phyloP scores from a whole-genome alignment of 2,797 vertebrate genomes.

The Dromococcyx pavoninus region DNA sequence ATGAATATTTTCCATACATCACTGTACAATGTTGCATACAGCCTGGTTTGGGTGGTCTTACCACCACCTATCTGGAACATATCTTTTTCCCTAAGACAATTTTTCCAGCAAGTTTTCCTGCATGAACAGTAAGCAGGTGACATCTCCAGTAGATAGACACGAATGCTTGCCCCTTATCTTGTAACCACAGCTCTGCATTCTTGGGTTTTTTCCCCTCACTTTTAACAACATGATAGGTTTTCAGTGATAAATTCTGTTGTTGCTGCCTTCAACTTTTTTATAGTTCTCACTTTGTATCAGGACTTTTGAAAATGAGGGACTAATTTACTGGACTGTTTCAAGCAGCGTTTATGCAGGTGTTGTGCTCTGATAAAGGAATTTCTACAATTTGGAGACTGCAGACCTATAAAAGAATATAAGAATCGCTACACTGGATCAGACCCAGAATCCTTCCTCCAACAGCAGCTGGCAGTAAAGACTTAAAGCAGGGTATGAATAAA shows the following conservation, averaged over 20 bases:
- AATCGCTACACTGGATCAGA: neutral
- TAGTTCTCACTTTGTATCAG: neutral
- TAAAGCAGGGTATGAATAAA: neutral
- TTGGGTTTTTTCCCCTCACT: neutral
- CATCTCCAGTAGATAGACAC: neutral
- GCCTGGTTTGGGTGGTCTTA: neutral
- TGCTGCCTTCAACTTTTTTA: neutral
- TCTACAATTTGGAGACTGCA: conserved; percentile 6
- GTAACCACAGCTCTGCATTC: neutral
- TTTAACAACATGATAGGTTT: neutral
- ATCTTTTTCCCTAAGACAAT: neutral
- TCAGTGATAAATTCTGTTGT: neutral
- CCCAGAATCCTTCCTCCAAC: neutral
- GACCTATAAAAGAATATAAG: neutral
- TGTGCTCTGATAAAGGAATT: conserved; percentile 8
- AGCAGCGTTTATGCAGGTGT: conserved; percentile 31
- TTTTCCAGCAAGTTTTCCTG: neutral
- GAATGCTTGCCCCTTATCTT: neutral
- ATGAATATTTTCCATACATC: neutral
- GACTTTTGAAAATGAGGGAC: neutral
- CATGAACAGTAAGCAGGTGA: neutral
- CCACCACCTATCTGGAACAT: neutral
- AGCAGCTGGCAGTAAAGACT: neutral
- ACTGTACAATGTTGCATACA: neutral
- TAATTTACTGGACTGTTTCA: neutral